Evolutionary conservation across 2,113 vertebrate genomes (phyloP), one percentile per base, ranked within the genome.

Genomic region (Excalfactoria chinensis): DNA sequence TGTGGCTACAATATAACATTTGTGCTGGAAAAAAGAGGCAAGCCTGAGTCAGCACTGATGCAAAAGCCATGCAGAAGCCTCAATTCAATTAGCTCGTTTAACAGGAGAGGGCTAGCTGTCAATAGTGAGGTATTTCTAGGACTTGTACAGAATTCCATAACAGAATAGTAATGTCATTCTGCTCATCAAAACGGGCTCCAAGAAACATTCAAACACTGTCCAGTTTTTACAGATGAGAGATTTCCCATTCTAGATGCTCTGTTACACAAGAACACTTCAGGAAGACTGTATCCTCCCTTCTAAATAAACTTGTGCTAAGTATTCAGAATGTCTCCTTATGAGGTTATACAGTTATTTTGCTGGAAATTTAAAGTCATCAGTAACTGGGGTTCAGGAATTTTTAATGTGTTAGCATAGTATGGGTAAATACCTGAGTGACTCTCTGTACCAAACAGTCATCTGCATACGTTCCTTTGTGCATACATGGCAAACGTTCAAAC

Each of bases 391-490:
- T 78, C 37, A 48, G 44, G 20, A 83, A 34, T 34, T 72, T 86
- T 83, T 73, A 43, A 11, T 60, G 30, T 30, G 28, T 46, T 69
- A 93, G 51, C n/a, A 68, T 1, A 13, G 25, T 5, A 72, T 1
- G 63, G 74, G 25, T 15, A 49, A 86, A 89, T 98, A 99, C 99
- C 99, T 99, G 99, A 90, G 98, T 99, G 78, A 99, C 99, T 66
- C 99, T 98, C 95, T 99, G 99, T 41, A 99, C 99, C 94, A 99
- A 97, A 97, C 99, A 99, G 97, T 99, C 99, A 94, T 99, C 99
- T 6, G 99, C 99, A 5, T 99, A 99, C 60, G 99, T 99, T 95
- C 99, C 99, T 96, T 98, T 98, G 97, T 99, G 99, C 86, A 98
- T 96, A 76, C 99, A 99, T 0, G 99, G 99, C 86, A 99, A 95